Conservation (phyloP, 2,797 vertebrate species). For the Uromys caudimaculatus region DNA sequence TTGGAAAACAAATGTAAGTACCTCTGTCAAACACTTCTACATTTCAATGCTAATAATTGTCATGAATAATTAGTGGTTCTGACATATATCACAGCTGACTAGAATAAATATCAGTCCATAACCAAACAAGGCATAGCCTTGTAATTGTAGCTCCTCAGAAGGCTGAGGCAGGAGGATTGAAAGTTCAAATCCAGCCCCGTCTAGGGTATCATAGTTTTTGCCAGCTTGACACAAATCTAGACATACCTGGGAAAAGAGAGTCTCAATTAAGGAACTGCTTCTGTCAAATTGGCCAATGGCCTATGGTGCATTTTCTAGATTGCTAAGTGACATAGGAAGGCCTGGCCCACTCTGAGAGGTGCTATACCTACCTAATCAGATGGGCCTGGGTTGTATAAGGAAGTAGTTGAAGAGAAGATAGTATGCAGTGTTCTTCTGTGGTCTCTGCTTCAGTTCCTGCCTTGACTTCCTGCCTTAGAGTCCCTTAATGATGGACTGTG, state of each 20-base stretch:
- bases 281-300: background rate
- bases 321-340: background rate
- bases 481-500: background rate
- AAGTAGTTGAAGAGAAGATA: background rate
- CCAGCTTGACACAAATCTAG: background rate
- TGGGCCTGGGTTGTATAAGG: background rate
- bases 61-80: conserved; percentile 42
- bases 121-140: background rate
- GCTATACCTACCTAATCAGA: background rate
- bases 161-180: background rate
- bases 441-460: background rate
- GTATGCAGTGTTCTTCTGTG: background rate
- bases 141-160: background rate
- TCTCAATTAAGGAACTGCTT: too few relatives aligned
- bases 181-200: background rate
- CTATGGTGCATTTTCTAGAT: background rate
- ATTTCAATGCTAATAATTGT: conserved; percentile 4
- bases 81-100: background rate
- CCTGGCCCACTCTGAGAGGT: background rate
- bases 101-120: background rate
- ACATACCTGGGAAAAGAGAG: background rate
- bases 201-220: background rate
- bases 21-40: conserved; percentile 24
- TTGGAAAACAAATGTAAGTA: conserved; percentile 21
- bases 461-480: background rate